Evolutionary conservation across 2,888 invertebrate genomes (phyloP).

Genomic region (Ichneumon xanthorius): DNA sequence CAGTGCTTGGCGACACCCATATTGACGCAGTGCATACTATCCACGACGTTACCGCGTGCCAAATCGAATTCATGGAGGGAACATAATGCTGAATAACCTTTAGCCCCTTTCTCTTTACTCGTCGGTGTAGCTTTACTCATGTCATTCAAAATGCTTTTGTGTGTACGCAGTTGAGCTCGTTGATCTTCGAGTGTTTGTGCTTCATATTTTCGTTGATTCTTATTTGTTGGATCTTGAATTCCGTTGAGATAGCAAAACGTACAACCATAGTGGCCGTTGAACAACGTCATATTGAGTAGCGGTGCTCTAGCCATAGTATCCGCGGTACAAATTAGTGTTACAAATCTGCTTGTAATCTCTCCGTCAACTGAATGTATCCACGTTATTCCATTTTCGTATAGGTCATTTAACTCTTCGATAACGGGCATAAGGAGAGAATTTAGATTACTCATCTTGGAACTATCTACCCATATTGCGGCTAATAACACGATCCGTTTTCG

Average conservation of each 20-base stretch:
- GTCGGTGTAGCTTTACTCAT: no score
- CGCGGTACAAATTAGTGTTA: conserved; percentile 25
- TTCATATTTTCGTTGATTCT: not conserved
- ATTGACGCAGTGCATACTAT: no score
- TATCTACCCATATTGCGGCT: no score
- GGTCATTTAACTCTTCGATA: not conserved
- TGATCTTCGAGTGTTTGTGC: conserved; percentile 3
- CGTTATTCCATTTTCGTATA: conserved; percentile 41
- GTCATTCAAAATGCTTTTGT: not conserved
- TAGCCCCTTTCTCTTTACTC: no score
- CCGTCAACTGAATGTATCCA: conserved; percentile 31
- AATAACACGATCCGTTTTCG: no score
- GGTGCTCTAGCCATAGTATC: conserved; percentile 36
- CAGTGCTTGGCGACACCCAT: no score
- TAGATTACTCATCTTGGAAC: no score
- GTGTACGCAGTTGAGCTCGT: not conserved
- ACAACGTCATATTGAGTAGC: conserved; percentile 47
- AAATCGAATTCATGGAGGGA: no score
- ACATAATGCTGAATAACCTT: no score
- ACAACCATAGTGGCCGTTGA: conserved; percentile 19
- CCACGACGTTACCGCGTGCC: no score
- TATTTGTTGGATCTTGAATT: not conserved
- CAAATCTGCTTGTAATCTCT: conserved; percentile 39
- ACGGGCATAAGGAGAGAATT: no score
- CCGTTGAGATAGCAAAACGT: conserved; percentile 5